phyloP scores from a whole-genome alignment of 1,140 invertebrate species.

The Calycopis cecrops region DNA sequence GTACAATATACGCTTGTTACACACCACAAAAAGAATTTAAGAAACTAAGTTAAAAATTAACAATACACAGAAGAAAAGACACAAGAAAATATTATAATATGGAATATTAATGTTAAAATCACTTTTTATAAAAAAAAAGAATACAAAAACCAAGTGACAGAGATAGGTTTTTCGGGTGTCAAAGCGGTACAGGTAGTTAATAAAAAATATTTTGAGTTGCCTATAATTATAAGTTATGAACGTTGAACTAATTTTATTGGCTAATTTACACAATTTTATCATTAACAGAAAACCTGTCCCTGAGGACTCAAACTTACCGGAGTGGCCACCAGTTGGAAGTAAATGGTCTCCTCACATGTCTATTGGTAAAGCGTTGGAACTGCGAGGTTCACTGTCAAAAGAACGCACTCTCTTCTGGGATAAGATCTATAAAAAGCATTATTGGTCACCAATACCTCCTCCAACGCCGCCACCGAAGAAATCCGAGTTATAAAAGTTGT shows the following conservation, averaged over 20 bases:
- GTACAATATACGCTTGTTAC: too few species aligned
- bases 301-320: neutral
- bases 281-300: neutral
- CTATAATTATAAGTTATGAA: too few species aligned
- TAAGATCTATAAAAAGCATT: conserved; percentile 16
- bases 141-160: too few species aligned
- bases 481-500: neutral
- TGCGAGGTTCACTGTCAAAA: conserved; percentile 12
- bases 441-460: conserved; percentile 11
- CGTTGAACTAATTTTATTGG: neutral
- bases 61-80: too few species aligned
- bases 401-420: conserved; percentile 18
- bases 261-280: neutral
- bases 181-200: neutral
- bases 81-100: too few species aligned
- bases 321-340: conserved; percentile 11
- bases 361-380: conserved; percentile 6
- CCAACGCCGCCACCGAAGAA: neutral
- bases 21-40: too few species aligned
- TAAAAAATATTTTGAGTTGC: too few species aligned
- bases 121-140: too few species aligned
- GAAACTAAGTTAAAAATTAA: too few species aligned
- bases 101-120: too few species aligned
- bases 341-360: conserved; percentile 14
- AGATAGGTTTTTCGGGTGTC: too few species aligned